Conservation (phyloP, 2,113 vertebrate species). For the Pomatorhinus ruficollis region DNA sequence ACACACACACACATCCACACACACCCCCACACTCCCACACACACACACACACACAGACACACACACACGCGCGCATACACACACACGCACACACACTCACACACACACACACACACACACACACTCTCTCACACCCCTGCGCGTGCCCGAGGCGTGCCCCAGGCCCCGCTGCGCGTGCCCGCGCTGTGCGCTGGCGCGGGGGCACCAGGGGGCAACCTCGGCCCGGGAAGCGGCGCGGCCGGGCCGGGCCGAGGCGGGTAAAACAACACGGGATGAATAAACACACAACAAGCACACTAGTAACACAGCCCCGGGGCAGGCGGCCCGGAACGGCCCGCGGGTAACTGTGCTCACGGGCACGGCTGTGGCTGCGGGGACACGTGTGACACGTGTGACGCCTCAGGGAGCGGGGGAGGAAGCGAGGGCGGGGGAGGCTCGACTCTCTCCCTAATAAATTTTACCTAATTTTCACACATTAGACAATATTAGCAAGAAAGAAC, state of each 20-base stretch:
- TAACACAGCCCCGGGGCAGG: background rate
- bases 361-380: background rate
- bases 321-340: background rate
- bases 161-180: background rate
- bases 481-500: background rate
- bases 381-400: background rate
- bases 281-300: no score
- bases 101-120: background rate
- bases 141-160: background rate
- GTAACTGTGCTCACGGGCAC: fast-evolving
- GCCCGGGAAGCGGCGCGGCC: background rate
- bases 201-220: background rate
- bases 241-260: background rate
- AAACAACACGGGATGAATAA: fast-evolving
- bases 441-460: background rate
- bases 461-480: background rate
- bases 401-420: no score
- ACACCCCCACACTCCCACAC: no score
- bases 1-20: background rate
- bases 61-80: no score
- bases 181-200: background rate
- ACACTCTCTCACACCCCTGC: background rate
- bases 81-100: background rate
- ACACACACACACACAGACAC: background rate
- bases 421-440: fast-evolving